phyloP scores from a whole-genome alignment of 1,140 invertebrate species.

The Nixonia krombeini region DNA sequence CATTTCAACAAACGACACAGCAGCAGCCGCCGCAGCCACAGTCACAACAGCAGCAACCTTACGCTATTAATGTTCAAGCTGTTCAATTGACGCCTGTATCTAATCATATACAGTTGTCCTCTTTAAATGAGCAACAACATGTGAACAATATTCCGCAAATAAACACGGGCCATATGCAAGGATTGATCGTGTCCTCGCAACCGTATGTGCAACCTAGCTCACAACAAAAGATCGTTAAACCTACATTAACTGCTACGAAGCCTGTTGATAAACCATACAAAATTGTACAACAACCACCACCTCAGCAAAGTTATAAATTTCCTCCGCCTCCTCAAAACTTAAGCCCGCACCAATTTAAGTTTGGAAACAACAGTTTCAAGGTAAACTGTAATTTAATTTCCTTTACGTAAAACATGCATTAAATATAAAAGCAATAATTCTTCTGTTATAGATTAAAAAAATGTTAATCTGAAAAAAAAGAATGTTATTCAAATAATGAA shows the following conservation, averaged over 20 bases:
- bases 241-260: conserved; percentile 33
- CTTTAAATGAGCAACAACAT: conserved; percentile 49
- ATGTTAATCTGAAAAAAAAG: too few species aligned
- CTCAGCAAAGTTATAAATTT: conserved; percentile 70
- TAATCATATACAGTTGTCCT: conserved; percentile 52
- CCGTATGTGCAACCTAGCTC: conserved; percentile 42
- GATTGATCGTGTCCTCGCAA: conserved; percentile 49
- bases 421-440: too few species aligned
- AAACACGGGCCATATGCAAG: conserved; percentile 46
- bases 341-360: conserved; percentile 65
- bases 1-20: conserved; percentile 45
- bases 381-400: too few species aligned
- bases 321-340: conserved; percentile 61
- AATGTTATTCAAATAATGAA: too few species aligned
- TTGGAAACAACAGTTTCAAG: conserved; percentile 57
- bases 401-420: too few species aligned
- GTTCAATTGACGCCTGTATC: conserved; percentile 47
- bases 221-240: conserved; percentile 49
- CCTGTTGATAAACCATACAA: conserved; percentile 56
- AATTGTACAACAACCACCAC: conserved; percentile 50
- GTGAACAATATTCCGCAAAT: conserved; percentile 41
- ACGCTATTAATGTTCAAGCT: conserved; percentile 58
- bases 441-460: too few species aligned
- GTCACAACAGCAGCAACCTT: conserved; percentile 50
- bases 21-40: conserved; percentile 46